Evolutionary conservation across 2,888 invertebrate species (phyloP).

Genomic region (Sesia bembeciformis): DNA sequence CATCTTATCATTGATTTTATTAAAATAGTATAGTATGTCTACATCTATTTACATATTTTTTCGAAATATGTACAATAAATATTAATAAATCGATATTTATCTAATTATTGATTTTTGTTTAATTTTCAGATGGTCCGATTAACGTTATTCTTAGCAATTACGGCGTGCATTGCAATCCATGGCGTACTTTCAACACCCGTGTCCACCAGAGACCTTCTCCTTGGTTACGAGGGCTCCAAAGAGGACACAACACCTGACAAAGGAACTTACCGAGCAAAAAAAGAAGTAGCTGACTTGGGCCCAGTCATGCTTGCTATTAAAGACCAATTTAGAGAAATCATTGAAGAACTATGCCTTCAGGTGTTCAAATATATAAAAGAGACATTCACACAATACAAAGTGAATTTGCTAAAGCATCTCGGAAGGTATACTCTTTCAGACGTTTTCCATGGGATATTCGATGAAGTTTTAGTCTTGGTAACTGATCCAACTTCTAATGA

Average conservation of each 20-base stretch:
- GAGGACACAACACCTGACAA: conserved; percentile 2
- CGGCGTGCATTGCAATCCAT: conserved; percentile 1
- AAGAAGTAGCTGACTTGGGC: neutral
- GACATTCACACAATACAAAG: conserved; percentile 26
- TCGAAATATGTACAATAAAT: no score
- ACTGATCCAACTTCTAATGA: neutral
- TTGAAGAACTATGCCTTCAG: conserved; percentile 27
- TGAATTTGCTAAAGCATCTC: conserved; percentile 31
- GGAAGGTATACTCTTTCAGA: conserved; percentile 32
- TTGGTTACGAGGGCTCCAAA: conserved; percentile 3
- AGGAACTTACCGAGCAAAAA: neutral
- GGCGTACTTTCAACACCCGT: neutral
- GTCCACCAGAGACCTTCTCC: conserved; percentile 5
- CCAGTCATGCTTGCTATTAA: conserved; percentile 20
- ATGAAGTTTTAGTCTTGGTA: conserved; percentile 26
- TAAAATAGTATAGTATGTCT: no score
- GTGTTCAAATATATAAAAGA: conserved; percentile 18
- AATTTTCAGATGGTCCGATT: conserved; percentile 19
- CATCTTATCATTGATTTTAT: no score
- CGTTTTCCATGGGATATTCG: conserved; percentile 26
- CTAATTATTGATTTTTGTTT: no score
- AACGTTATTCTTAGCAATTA: neutral
- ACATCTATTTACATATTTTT: no score
- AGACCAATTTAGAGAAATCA: conserved; percentile 28
- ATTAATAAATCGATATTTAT: no score